Evolutionary conservation across 2,888 invertebrate species (phyloP), one percentile per base, ranked within the genome.

Genomic region (Tolmerus cingulatus): DNA sequence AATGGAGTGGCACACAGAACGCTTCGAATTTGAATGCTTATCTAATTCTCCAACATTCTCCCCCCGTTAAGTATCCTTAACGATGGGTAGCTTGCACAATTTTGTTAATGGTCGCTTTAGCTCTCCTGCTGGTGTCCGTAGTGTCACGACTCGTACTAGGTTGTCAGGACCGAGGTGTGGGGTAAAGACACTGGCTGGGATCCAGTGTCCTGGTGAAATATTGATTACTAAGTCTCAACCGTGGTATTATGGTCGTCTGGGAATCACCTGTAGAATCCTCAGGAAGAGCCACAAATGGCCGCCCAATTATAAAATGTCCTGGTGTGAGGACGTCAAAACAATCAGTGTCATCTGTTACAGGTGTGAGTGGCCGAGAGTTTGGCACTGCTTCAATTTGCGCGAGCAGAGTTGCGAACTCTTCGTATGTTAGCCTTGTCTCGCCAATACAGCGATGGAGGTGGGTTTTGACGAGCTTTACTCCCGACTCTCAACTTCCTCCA

Each of bases 381-480:
- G 78, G 46, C n/a, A 76, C 43, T 12, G 34, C 74, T 51, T 86
- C 86, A 78, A 77, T 16, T 55, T 78, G 77, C 14, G n/a, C n/a
- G n/a, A n/a, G n/a, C n/a, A n/a, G n/a, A n/a, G n/a, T n/a, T n/a
- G n/a, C n/a, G n/a, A n/a, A n/a, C n/a, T n/a, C n/a, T n/a, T n/a
- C n/a, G n/a, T n/a, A n/a, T n/a, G n/a, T n/a, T n/a, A n/a, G n/a
- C n/a, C n/a, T n/a, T n/a, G n/a, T n/a, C n/a, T n/a, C n/a, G n/a
- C n/a, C n/a, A n/a, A n/a, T n/a, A n/a, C n/a, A n/a, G n/a, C n/a
- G n/a, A n/a, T n/a, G n/a, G n/a, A n/a, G n/a, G n/a, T n/a, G n/a
- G n/a, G n/a, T 78, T 23, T 88, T 88, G 9, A 86, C 57, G 0
- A 78, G 78, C 86, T 89, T 88, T n/a, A 77, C 37, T 4, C 30